A percentile compares a stretch with the other conserved stretches of the same genome.
Evolutionary conservation across 1,140 invertebrate genomes (phyloP).

Genomic region (Dreissena rostriformis): DNA sequence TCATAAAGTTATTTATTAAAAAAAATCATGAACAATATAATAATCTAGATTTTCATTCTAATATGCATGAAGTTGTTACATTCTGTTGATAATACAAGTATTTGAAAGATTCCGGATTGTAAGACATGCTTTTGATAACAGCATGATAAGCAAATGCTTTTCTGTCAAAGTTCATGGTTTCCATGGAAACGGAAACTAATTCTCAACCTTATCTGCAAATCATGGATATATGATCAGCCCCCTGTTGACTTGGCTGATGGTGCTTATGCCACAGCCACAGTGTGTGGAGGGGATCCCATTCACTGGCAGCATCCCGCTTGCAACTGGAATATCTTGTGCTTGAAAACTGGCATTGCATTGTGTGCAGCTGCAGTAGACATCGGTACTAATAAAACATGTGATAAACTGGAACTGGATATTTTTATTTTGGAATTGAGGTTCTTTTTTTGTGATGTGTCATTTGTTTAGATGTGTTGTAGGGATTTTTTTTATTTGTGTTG

Average conservation of each 20-base stretch:
- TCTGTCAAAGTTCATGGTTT: constrained; percentile 47
- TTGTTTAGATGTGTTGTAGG: too few relatives aligned
- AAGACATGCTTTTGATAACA: constrained; percentile 41
- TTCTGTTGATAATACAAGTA: background rate
- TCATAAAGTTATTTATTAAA: too few relatives aligned
- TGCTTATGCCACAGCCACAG: too few relatives aligned
- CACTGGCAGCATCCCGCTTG: constrained; percentile 8
- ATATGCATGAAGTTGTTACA: background rate
- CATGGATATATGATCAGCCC: constrained; percentile 50
- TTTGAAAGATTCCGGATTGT: constrained; percentile 29
- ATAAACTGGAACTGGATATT: background rate
- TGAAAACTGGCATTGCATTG: constrained; percentile 4
- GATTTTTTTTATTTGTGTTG: too few relatives aligned
- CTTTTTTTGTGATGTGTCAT: too few relatives aligned
- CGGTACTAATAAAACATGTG: background rate
- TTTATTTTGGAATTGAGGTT: background rate
- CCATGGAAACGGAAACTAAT: constrained; percentile 43
- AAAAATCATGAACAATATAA: too few relatives aligned
- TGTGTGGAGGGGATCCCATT: too few relatives aligned
- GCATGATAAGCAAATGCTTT: constrained; percentile 41
- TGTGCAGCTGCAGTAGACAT: background rate
- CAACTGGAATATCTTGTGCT: constrained; percentile 30
- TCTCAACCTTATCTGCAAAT: constrained; percentile 46
- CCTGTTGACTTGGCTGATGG: constrained; percentile 2
- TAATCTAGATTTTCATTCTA: background rate